These are phyloP conservation scores for Pycnonotus jocosus DNA, from an alignment of 2,113 vertebrate genomes.

Conservation along the genomic window DNA sequence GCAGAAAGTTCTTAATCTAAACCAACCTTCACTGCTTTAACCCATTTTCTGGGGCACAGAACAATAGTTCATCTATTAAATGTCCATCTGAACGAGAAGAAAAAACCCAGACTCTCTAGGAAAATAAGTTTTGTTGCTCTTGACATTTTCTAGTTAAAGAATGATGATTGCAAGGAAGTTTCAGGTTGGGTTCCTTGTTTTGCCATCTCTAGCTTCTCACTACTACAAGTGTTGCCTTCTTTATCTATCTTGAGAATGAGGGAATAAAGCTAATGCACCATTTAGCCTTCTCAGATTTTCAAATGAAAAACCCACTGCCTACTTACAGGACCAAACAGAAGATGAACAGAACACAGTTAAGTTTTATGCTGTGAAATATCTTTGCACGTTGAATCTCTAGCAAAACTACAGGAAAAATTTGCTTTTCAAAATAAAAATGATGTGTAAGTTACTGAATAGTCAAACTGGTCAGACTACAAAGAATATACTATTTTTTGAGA, in stretches of 20 bases:
- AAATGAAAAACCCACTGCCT: background rate
- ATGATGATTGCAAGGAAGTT: background rate
- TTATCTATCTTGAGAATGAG: background rate
- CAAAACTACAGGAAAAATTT: background rate
- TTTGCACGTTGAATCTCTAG: background rate
- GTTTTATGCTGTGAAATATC: background rate
- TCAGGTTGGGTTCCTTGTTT: background rate
- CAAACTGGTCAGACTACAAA: background rate
- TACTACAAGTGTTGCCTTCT: background rate
- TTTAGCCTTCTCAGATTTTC: background rate
- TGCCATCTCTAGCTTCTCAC: background rate
- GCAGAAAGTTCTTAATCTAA: background rate
- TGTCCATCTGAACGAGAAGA: background rate
- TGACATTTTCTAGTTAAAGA: background rate
- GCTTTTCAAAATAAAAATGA: background rate
- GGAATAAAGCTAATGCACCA: background rate
- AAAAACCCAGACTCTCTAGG: background rate
- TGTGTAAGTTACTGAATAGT: background rate
- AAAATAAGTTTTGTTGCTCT: background rate
- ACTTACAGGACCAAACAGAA: background rate
- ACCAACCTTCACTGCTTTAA: background rate
- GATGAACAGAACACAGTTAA: background rate
- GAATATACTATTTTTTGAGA: background rate
- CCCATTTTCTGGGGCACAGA: background rate
- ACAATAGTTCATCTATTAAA: background rate